Base-by-base conservation (phyloP, 2,888 invertebrate genomes). In the Himalopsyche japonica region DNA sequence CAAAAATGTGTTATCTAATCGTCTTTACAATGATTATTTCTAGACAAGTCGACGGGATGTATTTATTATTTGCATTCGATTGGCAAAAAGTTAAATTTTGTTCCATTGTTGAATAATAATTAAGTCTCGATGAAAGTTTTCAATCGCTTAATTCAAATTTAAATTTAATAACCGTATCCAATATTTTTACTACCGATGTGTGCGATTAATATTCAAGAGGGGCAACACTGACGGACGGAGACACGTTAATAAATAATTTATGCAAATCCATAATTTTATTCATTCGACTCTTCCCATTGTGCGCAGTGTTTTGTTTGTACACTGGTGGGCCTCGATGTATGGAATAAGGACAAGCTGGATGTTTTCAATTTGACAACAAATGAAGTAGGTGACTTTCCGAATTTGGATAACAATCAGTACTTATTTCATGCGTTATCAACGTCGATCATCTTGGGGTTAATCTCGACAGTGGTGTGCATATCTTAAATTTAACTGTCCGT, bases 201-300 rank as follows among this genome's bases (percentile, higher is more conserved):
- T 57, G 20, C 20, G 57, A 57, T 57, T 57, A 57, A 57, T 57
- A 57, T 57, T 57, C 57, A 57, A 57, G 20, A 8, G 7, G 1
- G 57, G 24, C 57, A 57, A 57, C 20, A 12, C 24, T 20, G 20
- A 20, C 57, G 57, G 57, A 57, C 57, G 57, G 24, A 79, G 27
- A 49, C 80, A 80, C 48, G n/a, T 57, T 48, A 37, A 64, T 37
- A 27, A 64, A 76, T 80, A 83, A 83, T 83, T 83, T 83, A 83
- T 83, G 83, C 83, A 80, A 83, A 83, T 83, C 34, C 57, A 80
- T 83, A 79, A 83, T 76, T 57, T 57, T 57, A 57, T 57, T 57
- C 24, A 57, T 24, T 24, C 20, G 57, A 20, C 57, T 57, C 57
- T 57, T 57, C 57, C 57, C 57, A 57, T 57, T 57, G 57, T 57